These are phyloP conservation scores for Chrysolina oricalcia DNA, from an alignment of 2,888 invertebrate species.

Conservation along the genomic window DNA sequence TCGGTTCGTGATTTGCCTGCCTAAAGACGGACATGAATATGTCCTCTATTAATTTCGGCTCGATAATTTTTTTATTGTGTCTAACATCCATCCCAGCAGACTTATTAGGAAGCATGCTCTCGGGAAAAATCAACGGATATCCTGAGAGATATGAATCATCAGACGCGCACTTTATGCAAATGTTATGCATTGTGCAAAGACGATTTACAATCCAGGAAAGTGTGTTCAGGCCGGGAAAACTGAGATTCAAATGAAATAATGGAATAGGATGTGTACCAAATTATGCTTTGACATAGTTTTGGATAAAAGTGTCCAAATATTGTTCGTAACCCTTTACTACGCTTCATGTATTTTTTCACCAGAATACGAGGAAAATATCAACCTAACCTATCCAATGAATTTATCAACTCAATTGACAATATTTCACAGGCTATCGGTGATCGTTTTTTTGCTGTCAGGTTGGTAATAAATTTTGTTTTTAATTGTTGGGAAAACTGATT, in stretches of 20 bases:
- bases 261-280: background rate
- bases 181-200: background rate
- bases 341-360: no score
- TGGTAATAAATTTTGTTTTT: no score
- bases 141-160: conserved; percentile 25
- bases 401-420: no score
- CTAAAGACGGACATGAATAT: conserved; percentile 42
- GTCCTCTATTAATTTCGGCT: conserved; percentile 8
- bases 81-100: conserved; percentile 10
- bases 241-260: background rate
- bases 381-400: no score
- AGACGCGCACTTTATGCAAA: conserved; percentile 16
- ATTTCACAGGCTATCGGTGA: no score
- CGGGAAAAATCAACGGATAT: conserved; percentile 16
- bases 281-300: no score
- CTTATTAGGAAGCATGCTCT: conserved; percentile 20
- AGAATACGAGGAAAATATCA: no score
- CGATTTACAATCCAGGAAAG: background rate
- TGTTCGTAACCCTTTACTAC: no score
- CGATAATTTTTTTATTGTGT: conserved; percentile 1
- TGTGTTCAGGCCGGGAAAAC: background rate
- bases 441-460: no score
- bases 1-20: conserved; percentile 46
- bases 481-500: no score
- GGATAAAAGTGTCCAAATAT: no score